Percentiles rank a stretch among this genome's conserved stretches.
Evolutionary conservation across 1,140 invertebrate species (phyloP).

Genomic region (Asbolus verrucosus): DNA sequence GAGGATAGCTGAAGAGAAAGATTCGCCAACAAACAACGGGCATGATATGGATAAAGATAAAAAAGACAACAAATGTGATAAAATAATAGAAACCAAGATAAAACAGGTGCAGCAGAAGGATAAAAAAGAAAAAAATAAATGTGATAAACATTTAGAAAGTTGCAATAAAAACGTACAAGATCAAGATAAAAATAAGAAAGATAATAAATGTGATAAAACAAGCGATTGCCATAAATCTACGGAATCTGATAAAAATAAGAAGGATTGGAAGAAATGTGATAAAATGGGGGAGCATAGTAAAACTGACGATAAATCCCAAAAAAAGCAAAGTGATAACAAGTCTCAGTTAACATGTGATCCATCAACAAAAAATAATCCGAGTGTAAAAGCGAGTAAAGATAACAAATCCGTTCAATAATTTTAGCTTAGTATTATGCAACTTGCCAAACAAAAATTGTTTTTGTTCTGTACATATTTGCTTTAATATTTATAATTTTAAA

Average conservation of each 20-base stretch:
- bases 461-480: conserved; percentile 23
- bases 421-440: conserved; percentile 34
- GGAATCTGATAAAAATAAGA: conserved; percentile 10
- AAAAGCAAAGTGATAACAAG: conserved; percentile 37
- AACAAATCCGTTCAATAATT: conserved; percentile 35
- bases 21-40: conserved; percentile 77
- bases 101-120: conserved; percentile 22
- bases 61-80: conserved; percentile 53
- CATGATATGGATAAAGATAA: conserved; percentile 52
- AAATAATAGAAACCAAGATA: conserved; percentile 1
- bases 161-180: conserved; percentile 29
- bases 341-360: conserved; percentile 14
- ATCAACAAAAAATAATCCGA: conserved; percentile 18
- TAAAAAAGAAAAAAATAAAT: conserved; percentile 31
- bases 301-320: conserved; percentile 10
- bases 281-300: conserved; percentile 25
- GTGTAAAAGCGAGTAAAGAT: conserved; percentile 23
- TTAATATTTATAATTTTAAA: conserved; percentile 11
- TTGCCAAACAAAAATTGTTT: conserved; percentile 26
- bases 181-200: conserved; percentile 28
- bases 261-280: conserved; percentile 32
- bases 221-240: conserved; percentile 7
- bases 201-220: conserved; percentile 27
- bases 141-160: conserved; percentile 19
- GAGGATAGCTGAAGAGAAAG: conserved; percentile 85